Evolutionary conservation across 1,140 invertebrate species (phyloP).

Genomic region (Drosophila neocordata): DNA sequence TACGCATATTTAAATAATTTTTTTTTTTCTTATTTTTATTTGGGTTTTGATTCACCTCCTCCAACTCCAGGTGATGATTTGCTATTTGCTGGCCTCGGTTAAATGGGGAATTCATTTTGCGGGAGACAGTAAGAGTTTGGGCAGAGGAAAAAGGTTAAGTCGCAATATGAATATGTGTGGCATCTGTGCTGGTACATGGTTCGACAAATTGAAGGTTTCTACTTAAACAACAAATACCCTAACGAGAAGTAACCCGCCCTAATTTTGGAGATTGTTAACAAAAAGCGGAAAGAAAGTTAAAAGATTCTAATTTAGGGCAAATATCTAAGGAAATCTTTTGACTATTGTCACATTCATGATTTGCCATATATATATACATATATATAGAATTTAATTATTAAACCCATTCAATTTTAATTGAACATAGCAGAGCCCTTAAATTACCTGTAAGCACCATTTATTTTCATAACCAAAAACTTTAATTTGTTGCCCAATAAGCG

Average conservation of each 20-base stretch:
- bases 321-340: too few species aligned
- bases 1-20: constrained; percentile 51
- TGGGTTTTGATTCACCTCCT: constrained; percentile 7
- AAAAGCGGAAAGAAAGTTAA: not conserved
- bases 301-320: too few species aligned
- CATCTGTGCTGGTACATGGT: constrained; percentile 2
- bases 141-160: constrained; percentile 42
- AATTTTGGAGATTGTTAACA: constrained; percentile 3
- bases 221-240: constrained; percentile 20
- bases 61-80: constrained; percentile 66
- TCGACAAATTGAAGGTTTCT: constrained; percentile 50
- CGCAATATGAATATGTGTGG: constrained; percentile 30
- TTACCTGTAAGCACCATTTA: too few species aligned
- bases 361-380: too few species aligned
- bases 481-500: too few species aligned
- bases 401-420: too few species aligned
- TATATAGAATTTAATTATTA: too few species aligned
- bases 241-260: too few species aligned
- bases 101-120: constrained; percentile 3
- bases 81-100: constrained; percentile 47
- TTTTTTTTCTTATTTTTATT: constrained; percentile 28
- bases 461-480: too few species aligned
- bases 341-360: too few species aligned
- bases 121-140: constrained; percentile 13
- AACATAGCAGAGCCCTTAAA: too few species aligned